A percentile compares a stretch with the other conserved stretches of the same genome.
These are phyloP conservation scores for Erpornis zantholeuca DNA, from an alignment of 2,113 vertebrate genomes.

Conservation along the genomic window DNA sequence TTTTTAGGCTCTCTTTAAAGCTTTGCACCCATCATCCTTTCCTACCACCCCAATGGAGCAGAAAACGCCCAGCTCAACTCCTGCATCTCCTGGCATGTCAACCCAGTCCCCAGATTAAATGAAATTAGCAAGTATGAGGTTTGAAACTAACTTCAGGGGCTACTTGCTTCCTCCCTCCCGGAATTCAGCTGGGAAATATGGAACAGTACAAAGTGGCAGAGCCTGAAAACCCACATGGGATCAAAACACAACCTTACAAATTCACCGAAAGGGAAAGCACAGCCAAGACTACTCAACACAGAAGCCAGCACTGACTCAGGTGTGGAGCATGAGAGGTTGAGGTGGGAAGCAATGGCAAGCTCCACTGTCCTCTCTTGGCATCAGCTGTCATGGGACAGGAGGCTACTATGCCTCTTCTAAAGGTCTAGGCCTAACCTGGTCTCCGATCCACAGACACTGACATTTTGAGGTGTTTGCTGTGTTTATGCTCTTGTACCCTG, in stretches of 20 bases:
- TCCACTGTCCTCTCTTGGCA: background rate
- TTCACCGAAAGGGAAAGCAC: background rate
- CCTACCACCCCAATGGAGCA: background rate
- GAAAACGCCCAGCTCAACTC: background rate
- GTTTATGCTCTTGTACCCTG: background rate
- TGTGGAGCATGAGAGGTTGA: background rate
- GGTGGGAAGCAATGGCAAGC: accelerated
- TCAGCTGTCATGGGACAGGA: background rate
- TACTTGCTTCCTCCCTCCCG: accelerated
- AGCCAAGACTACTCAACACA: background rate
- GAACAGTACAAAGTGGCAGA: background rate
- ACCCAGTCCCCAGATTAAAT: background rate
- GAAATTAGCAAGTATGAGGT: background rate
- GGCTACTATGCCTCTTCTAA: background rate
- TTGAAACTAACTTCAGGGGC: background rate
- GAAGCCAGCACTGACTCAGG: background rate
- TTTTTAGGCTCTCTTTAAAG: background rate
- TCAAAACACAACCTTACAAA: background rate
- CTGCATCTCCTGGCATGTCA: accelerated
- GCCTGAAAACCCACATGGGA: background rate
- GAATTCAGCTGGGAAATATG: background rate
- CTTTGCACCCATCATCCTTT: background rate
- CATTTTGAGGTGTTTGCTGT: background rate
- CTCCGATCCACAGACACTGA: background rate
- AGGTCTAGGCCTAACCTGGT: background rate